Conservation (phyloP, 2,113 vertebrate genomes). For the Marcusenius ussheri region DNA sequence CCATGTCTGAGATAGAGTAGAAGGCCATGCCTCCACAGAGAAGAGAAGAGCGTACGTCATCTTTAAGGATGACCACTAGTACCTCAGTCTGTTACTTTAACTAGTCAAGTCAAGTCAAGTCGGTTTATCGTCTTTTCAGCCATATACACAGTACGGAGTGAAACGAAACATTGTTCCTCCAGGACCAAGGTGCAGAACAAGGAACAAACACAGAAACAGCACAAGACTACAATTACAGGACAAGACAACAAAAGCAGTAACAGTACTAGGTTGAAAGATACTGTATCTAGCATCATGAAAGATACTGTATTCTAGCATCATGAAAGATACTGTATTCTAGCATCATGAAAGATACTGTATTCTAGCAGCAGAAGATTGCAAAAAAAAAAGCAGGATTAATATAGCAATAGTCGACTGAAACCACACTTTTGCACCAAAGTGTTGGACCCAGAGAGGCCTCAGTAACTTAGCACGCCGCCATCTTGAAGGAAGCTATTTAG, state of each 20-base stretch:
- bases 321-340: background rate
- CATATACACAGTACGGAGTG: background rate
- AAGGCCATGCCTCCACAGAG: constrained; percentile 80
- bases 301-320: background rate
- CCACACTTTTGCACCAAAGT: background rate
- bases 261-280: background rate
- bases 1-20: constrained; percentile 93
- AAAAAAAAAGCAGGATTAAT: background rate
- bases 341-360: background rate
- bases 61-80: background rate
- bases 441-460: background rate
- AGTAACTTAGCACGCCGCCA: background rate
- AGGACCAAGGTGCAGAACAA: background rate
- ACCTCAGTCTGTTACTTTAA: background rate
- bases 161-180: background rate
- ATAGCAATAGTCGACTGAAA: background rate
- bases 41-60: background rate
- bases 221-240: background rate
- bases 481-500: background rate
- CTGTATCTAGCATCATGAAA: background rate
- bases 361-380: background rate
- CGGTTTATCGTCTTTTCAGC: background rate
- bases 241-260: background rate
- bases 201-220: background rate
- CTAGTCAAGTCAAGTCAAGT: background rate